Conservation (phyloP, 92 coral and sea anemone species). For the Blastomussa wellsi region DNA sequence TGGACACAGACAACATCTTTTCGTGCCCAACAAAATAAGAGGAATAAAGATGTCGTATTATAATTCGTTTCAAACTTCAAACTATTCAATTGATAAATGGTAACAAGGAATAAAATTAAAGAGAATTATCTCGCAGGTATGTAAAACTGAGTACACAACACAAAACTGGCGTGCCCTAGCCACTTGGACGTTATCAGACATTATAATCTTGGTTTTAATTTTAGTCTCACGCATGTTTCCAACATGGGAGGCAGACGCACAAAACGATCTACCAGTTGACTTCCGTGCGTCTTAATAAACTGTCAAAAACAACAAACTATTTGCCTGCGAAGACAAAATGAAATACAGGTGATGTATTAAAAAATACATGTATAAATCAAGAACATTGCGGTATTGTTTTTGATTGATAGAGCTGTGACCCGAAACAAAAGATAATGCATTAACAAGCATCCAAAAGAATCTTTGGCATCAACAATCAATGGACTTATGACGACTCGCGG, state of each 20-base stretch:
- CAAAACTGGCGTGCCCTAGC: neutral
- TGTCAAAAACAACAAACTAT: neutral
- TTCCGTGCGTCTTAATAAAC: neutral
- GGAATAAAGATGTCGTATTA: no score
- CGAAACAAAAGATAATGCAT: neutral
- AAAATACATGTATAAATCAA: neutral
- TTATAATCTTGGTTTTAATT: neutral
- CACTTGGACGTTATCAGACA: neutral
- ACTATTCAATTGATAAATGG: no score
- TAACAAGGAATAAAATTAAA: neutral
- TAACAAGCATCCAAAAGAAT: neutral
- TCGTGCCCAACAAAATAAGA: no score
- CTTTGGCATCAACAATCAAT: slow-evolving; percentile 22
- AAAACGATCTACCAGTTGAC: neutral
- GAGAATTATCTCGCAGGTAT: neutral
- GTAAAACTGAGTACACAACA: neutral
- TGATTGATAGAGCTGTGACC: neutral
- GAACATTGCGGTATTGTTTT: slow-evolving; percentile 6
- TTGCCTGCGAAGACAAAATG: neutral
- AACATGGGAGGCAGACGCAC: no score
- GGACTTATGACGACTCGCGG: slow-evolving; percentile 20
- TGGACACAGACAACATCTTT: no score
- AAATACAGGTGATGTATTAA: neutral
- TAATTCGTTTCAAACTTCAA: no score
- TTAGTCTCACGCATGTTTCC: neutral